Percentiles rank a stretch among this genome's conserved stretches.
Evolutionary conservation across 2,888 invertebrate species (phyloP).

Genomic region (Aplocera efformata): DNA sequence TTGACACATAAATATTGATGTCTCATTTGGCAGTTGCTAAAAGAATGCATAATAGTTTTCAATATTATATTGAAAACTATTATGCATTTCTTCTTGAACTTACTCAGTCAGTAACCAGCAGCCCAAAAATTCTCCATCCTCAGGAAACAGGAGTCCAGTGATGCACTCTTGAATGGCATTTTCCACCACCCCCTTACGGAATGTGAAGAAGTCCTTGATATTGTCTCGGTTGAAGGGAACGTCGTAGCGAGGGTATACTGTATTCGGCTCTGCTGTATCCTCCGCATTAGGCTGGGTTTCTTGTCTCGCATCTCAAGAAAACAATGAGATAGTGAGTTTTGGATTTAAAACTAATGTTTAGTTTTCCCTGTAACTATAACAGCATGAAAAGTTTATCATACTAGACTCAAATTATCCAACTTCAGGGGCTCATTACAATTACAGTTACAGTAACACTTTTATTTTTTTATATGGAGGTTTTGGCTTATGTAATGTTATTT

Average conservation of each 20-base stretch:
- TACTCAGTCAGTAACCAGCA: constrained; percentile 92
- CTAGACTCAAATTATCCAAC: too few species aligned
- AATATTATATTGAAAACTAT: too few species aligned
- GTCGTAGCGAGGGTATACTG: constrained; percentile 67
- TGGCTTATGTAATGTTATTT: too few species aligned
- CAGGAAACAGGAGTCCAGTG: constrained; percentile 81
- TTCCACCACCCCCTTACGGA: constrained; percentile 86
- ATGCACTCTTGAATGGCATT: constrained; percentile 86
- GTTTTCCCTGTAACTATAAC: too few species aligned
- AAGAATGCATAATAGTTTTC: not conserved
- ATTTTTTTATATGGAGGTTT: too few species aligned
- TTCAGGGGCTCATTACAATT: too few species aligned
- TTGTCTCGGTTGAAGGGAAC: constrained; percentile 77
- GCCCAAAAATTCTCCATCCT: constrained; percentile 86
- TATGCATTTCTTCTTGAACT: constrained; percentile 42
- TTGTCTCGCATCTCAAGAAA: constrained; percentile 55
- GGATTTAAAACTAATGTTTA: too few species aligned
- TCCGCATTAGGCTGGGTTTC: constrained; percentile 47
- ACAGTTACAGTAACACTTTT: too few species aligned
- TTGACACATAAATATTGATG: too few species aligned
- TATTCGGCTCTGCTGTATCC: constrained; percentile 45
- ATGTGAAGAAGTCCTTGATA: constrained; percentile 85
- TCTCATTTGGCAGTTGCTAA: too few species aligned
- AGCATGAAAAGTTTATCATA: too few species aligned
- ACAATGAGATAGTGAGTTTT: not conserved